These are phyloP conservation scores for Seira ritae DNA, from an alignment of 2,888 invertebrate genomes.

Conservation along the genomic window DNA sequence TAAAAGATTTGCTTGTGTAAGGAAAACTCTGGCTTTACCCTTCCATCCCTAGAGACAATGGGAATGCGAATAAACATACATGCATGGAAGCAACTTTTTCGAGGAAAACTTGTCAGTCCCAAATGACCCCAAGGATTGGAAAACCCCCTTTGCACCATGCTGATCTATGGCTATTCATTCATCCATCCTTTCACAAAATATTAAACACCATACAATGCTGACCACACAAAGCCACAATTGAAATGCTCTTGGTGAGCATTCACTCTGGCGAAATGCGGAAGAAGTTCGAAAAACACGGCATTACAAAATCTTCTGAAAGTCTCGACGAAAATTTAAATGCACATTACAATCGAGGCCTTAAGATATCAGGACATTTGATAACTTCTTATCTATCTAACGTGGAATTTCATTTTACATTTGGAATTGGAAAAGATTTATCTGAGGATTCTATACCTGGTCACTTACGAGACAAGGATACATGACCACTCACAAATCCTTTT, in stretches of 20 bases:
- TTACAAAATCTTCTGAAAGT: too few species aligned
- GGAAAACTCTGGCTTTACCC: constrained; percentile 64
- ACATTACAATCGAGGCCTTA: constrained; percentile 58
- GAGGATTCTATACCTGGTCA: constrained; percentile 11
- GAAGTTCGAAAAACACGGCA: too few species aligned
- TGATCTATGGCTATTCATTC: constrained; percentile 67
- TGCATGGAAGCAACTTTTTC: constrained; percentile 24
- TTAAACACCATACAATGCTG: constrained; percentile 63
- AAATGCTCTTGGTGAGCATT: too few species aligned
- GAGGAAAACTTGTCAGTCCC: constrained; percentile 70
- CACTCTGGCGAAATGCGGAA: too few species aligned
- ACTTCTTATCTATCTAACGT: too few species aligned
- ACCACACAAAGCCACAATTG: constrained; percentile 45
- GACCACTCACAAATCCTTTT: background rate
- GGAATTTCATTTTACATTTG: too few species aligned
- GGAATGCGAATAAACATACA: constrained; percentile 57
- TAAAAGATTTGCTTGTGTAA: constrained; percentile 44
- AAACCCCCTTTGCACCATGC: constrained; percentile 67
- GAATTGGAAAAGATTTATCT: background rate
- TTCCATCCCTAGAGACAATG: constrained; percentile 64
- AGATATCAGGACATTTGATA: too few species aligned
- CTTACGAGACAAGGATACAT: constrained; percentile 12
- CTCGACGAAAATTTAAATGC: constrained; percentile 60
- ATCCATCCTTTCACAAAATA: constrained; percentile 6
- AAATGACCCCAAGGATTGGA: constrained; percentile 71